phyloP scores from a whole-genome alignment of 2,113 vertebrate genomes.

The Ahaetulla prasina region DNA sequence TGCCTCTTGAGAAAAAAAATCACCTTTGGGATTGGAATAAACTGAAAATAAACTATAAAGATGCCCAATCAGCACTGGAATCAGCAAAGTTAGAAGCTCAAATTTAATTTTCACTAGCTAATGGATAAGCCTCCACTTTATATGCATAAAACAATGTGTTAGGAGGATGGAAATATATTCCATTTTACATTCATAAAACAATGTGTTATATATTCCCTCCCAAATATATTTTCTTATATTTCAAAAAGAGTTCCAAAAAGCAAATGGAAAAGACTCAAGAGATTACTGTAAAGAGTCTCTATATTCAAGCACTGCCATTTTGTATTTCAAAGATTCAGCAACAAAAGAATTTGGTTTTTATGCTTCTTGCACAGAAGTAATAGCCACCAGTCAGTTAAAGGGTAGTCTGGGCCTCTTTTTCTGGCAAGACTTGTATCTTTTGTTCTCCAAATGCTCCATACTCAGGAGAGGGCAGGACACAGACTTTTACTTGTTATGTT shows the following conservation, averaged over 20 bases:
- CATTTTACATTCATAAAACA: constrained; percentile 64
- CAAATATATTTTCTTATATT: too few relatives aligned
- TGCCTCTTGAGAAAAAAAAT: too few relatives aligned
- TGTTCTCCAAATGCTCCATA: not conserved
- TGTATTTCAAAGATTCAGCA: not conserved
- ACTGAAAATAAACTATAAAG: constrained; percentile 82
- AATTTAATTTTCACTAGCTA: constrained; percentile 57
- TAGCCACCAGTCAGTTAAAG: not conserved
- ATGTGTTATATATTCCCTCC: not conserved
- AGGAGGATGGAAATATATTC: not conserved
- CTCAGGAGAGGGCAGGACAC: not conserved
- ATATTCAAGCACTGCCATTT: not conserved
- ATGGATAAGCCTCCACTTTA: constrained; percentile 57
- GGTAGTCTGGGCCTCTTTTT: not conserved
- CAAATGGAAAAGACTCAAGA: too few relatives aligned
- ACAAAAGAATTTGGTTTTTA: not conserved
- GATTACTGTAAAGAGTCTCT: not conserved
- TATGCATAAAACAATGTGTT: constrained; percentile 65
- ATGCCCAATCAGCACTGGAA: constrained; percentile 81
- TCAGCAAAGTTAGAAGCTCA: constrained; percentile 89
- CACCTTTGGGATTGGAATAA: constrained; percentile 68
- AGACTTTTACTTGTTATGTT: not conserved
- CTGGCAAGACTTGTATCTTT: not conserved
- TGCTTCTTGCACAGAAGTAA: not conserved
- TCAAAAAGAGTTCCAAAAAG: too few relatives aligned